Evolutionary conservation across 2,888 invertebrate species (phyloP).

Genomic region (Coenonympha arcania): DNA sequence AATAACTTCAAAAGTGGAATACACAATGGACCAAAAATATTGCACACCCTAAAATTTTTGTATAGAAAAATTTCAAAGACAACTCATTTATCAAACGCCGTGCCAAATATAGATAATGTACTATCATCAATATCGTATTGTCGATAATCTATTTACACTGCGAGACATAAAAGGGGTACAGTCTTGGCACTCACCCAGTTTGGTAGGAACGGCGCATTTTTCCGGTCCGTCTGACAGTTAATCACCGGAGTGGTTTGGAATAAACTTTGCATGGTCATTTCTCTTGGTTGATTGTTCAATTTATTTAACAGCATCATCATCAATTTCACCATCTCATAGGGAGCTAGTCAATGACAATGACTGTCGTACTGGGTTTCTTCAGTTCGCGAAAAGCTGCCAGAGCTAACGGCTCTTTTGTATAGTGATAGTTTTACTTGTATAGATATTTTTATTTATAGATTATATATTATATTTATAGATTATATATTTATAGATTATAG

Average conservation of each 20-base stretch:
- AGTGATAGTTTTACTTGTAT: too few species aligned
- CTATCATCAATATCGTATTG: conserved; percentile 26
- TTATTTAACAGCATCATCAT: too few species aligned
- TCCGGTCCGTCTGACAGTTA: conserved; percentile 21
- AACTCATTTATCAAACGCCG: conserved; percentile 16
- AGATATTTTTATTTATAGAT: too few species aligned
- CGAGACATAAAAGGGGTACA: conserved; percentile 26
- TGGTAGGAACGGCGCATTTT: conserved; percentile 21
- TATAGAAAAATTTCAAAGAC: conserved; percentile 2
- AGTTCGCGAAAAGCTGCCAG: too few species aligned
- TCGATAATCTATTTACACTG: conserved; percentile 28
- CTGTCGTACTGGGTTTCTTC: too few species aligned
- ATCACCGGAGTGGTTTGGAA: conserved; percentile 21
- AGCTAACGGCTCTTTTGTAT: too few species aligned
- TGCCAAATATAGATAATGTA: conserved; percentile 23
- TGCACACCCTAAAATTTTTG: neutral
- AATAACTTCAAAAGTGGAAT: neutral
- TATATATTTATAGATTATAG: too few species aligned
- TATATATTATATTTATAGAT: too few species aligned
- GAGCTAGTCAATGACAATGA: too few species aligned
- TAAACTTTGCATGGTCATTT: conserved; percentile 9
- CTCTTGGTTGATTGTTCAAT: neutral
- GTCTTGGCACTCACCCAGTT: conserved; percentile 18
- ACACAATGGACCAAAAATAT: conserved; percentile 7
- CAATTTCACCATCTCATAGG: too few species aligned